Evolutionary conservation across 1,140 invertebrate species (phyloP).

Genomic region (Philotrypesis tridentata): DNA sequence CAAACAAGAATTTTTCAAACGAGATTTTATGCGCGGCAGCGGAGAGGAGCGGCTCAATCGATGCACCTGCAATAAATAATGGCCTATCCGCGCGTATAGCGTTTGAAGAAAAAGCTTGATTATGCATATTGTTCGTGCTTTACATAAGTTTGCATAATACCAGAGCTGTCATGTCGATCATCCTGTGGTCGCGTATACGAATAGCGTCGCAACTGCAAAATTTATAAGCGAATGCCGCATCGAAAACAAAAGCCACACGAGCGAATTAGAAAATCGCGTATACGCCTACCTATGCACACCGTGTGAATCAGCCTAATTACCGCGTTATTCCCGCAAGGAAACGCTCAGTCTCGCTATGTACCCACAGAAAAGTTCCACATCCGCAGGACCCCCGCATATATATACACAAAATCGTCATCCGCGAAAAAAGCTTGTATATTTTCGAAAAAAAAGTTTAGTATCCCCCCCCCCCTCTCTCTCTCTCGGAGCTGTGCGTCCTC

Average conservation of each 20-base stretch:
- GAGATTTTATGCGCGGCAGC: background rate
- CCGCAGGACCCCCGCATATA: too few relatives aligned
- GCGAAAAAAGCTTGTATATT: too few relatives aligned
- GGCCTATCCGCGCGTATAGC: background rate
- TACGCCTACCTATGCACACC: too few relatives aligned
- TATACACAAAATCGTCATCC: too few relatives aligned
- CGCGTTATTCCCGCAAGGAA: too few relatives aligned
- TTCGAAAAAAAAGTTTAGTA: background rate
- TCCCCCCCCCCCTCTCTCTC: too few relatives aligned
- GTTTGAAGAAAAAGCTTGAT: background rate
- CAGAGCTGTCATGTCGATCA: background rate
- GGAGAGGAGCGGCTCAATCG: background rate
- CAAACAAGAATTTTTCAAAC: background rate
- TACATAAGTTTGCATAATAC: background rate
- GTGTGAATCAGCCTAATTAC: too few relatives aligned
- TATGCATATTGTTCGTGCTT: background rate
- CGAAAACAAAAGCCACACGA: too few relatives aligned
- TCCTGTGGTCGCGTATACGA: background rate
- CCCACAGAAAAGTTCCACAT: too few relatives aligned
- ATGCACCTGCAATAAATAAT: background rate
- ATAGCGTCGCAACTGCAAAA: background rate
- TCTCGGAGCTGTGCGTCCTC: too few relatives aligned
- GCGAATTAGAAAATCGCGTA: too few relatives aligned
- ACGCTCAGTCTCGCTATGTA: too few relatives aligned
- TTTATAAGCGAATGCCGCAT: background rate